A percentile compares a stretch with the other conserved stretches of the same genome.
Evolutionary conservation across 2,113 vertebrate species (phyloP).

Genomic region (Trichomycterus rosablanca): DNA sequence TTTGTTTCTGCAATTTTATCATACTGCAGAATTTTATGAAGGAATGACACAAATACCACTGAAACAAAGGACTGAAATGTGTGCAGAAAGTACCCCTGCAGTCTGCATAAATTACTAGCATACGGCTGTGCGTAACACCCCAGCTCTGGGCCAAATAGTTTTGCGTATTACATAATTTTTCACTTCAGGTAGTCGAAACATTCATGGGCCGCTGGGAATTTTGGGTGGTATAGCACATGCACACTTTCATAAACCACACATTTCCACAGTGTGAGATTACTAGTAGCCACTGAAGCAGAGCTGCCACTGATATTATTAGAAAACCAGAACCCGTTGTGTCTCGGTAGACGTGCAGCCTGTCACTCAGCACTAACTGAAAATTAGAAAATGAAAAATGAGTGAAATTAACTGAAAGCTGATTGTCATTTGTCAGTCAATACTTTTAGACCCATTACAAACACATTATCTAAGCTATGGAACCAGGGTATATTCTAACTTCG

Average conservation of each 20-base stretch:
- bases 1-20: too few species aligned
- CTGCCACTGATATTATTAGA: constrained; percentile 15
- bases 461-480: too few species aligned
- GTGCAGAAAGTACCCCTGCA: background rate
- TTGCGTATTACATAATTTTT: constrained; percentile 8
- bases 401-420: background rate
- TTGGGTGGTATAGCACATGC: background rate
- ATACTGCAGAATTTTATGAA: too few species aligned
- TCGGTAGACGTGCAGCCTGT: background rate
- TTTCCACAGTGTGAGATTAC: background rate
- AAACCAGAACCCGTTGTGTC: background rate
- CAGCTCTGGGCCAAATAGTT: background rate
- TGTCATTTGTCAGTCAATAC: background rate
- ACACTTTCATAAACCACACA: too few species aligned
- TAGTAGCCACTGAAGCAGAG: constrained; percentile 1
- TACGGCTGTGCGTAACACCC: background rate
- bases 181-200: constrained; percentile 5
- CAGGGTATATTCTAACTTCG: too few species aligned
- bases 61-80: too few species aligned
- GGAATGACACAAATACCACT: too few species aligned
- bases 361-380: constrained; percentile 19
- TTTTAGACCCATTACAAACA: background rate
- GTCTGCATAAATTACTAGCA: constrained; percentile 3
- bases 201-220: too few species aligned
- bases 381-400: constrained; percentile 10